Evolutionary conservation across 2,113 vertebrate species (phyloP).

Genomic region (Leuciscus idus): DNA sequence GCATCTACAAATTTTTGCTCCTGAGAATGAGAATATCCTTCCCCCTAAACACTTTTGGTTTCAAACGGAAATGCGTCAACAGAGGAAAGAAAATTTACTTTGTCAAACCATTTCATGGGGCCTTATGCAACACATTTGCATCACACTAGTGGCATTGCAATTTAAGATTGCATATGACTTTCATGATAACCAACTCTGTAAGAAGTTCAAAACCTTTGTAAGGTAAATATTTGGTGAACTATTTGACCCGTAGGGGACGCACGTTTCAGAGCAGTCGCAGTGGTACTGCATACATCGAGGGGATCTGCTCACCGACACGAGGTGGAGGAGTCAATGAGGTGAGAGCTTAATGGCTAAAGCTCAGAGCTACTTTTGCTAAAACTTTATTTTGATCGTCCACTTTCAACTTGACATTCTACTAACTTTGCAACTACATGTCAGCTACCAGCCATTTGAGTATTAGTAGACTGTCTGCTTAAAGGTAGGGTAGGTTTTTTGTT

Average conservation of each 20-base stretch:
- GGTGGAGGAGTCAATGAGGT: constrained; percentile 94
- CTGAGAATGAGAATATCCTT: not conserved
- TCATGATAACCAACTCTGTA: not conserved
- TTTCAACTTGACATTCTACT: too few relatives aligned
- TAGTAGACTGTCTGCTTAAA: too few relatives aligned
- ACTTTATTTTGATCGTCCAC: too few relatives aligned
- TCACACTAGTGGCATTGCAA: too few relatives aligned
- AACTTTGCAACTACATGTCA: too few relatives aligned
- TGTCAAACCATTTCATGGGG: too few relatives aligned
- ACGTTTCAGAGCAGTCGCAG: constrained; percentile 93
- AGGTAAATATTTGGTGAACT: not conserved
- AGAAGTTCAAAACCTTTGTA: not conserved
- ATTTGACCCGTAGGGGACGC: constrained; percentile 78
- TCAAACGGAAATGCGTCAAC: not conserved
- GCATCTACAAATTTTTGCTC: too few relatives aligned
- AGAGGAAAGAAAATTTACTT: not conserved
- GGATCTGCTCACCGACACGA: constrained; percentile 85
- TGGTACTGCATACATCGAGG: constrained; percentile 90
- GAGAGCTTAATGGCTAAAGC: constrained; percentile 2
- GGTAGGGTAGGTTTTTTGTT: too few relatives aligned
- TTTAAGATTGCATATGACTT: too few relatives aligned
- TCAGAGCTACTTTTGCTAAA: not conserved
- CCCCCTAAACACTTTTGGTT: not conserved
- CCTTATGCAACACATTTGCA: too few relatives aligned
- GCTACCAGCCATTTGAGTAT: too few relatives aligned